phyloP scores from a whole-genome alignment of 2,113 vertebrate species.

The Platysternon megacephalum region DNA sequence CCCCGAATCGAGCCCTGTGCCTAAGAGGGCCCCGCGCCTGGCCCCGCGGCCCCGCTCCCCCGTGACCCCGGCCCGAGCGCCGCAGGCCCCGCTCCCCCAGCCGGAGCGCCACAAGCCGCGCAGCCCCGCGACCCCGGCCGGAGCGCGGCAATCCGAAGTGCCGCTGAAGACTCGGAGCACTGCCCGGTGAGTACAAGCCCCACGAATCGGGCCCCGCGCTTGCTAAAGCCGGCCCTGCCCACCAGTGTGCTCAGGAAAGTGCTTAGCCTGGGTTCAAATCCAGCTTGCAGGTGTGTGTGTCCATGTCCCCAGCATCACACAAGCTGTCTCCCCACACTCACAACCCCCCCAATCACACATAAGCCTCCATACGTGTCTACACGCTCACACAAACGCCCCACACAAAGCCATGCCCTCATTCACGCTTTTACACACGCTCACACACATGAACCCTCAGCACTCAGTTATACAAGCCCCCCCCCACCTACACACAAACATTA shows the following conservation, averaged over 20 bases:
- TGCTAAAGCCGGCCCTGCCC: no score
- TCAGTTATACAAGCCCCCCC: background rate
- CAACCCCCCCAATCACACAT: background rate
- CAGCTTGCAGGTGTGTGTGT: background rate
- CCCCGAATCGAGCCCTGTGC: no score
- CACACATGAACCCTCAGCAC: background rate
- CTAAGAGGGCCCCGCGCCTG: no score
- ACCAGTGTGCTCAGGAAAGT: background rate
- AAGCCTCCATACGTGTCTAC: background rate
- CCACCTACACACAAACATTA: background rate
- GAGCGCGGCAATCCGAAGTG: no score
- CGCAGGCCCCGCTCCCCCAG: no score
- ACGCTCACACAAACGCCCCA: background rate
- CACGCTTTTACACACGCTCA: background rate
- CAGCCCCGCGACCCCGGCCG: no score
- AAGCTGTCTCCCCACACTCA: background rate
- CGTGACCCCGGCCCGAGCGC: accelerated
- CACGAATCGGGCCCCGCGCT: no score
- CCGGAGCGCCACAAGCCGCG: no score
- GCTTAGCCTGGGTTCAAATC: no score
- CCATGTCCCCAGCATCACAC: background rate
- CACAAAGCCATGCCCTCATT: background rate
- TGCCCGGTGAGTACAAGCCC: no score
- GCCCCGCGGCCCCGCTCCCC: no score
- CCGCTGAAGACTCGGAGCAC: no score